Base-by-base conservation (phyloP, 2,797 vertebrate species). In the Acestrorhynchus altus region DNA sequence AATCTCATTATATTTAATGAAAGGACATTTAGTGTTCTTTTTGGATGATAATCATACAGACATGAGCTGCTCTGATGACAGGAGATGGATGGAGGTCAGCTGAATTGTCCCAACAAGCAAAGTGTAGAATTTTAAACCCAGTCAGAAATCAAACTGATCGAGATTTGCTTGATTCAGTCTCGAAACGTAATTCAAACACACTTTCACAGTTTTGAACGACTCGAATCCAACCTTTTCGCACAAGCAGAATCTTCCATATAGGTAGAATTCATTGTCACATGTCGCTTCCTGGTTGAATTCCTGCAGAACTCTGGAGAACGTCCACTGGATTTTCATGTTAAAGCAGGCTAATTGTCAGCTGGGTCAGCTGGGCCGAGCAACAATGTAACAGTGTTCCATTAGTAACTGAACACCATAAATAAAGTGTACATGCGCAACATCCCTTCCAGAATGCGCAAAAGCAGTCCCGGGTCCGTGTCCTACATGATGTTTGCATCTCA, bases 21-120 rank as follows among this genome's bases (percentile, higher is more conserved):
- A 85, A 68, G 71, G 64, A 86, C 77, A 82, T 9, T 60, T 60
- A 31, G 15, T 60, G 83, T 81, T 75, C 86, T 85, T 69, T 84
- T 83, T 81, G 70, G 79, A 81, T 79, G 77, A 85, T 83, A 54
- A 46, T 42, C 64, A 22, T 39, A 65, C 46, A 65, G 70, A 76
- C 42, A 78, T 57, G 44, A 70, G 67, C 61, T 72, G 54, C 26
- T 63, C 59, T 63, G 9, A 64, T 57, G 22, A 78, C 54, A n/a
- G 49, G 68, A 52, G 42, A 35, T 39, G 71, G 16, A 66, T 28
- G n/a, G 22, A 49, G 51, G 31, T 47, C 15, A 18, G 42, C 8
- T 26, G 40, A 72, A 72, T 15, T 46, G 4, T 66, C 24, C 44
- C 22, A 47, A 66, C 28, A 4, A 42, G 35, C 16, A 39, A 20